Base-by-base conservation (phyloP, 2,797 vertebrate genomes). In the Bucorvus abyssinicus region DNA sequence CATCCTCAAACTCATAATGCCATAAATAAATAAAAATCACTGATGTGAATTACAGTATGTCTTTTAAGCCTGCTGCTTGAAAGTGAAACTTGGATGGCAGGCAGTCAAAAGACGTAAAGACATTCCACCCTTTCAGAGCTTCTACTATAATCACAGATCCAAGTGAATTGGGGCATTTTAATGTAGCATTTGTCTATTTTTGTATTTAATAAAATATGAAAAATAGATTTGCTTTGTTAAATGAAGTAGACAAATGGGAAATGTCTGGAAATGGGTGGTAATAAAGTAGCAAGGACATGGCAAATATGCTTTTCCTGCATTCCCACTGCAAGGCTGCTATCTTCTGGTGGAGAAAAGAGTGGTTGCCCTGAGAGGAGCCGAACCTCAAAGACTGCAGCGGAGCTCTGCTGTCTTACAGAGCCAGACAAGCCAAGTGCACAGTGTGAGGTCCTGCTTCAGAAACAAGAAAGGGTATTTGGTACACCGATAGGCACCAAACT, bases 251-350 rank as follows among this genome's bases (percentile, higher is more conserved):
- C 32, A 63, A 26, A 30, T 79, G 18, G 74, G 56, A 45, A 3
- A 86, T 94, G 30, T 56, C 57, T 92, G 92, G 67, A 95, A 96
- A 94, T 70, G 38, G 34, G 88, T 87, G 9, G 42, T 60, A 36
- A 30, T 82, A 68, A 89, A 89, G 24, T 61, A 88, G 23, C 47
- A 76, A 60, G 18, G 13, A 17, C 22, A 59, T 68, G 79, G 38
- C 69, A 89, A 29, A 96, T 94, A 75, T 71, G 15, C 27, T 87
- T 27, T 60, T 82, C 95, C 84, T 94, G 76, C 76, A 36, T 92
- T 95, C 59, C 27, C n/a, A 83, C 74, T 73, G 36, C 59, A 74
- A 79, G 34, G 32, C 13, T 68, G 18, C 7, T 88, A 89, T 20
- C 20, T 92, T 75, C 30, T 85, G 38, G 12, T 44, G 27, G 11